phyloP scores from a whole-genome alignment of 2,797 vertebrate species.

The Rhinogobio ventralis region DNA sequence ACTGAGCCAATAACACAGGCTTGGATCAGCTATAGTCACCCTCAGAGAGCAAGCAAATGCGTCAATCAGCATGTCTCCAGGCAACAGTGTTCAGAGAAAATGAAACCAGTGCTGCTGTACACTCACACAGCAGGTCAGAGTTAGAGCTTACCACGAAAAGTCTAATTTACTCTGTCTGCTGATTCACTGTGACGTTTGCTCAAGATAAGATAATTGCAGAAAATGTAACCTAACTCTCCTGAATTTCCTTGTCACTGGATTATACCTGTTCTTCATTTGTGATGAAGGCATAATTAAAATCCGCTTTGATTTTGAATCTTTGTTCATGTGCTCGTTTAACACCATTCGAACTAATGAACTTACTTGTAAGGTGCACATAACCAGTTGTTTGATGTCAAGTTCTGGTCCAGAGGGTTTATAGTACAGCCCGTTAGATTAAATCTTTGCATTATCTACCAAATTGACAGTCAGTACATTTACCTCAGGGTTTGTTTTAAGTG shows the following conservation, averaged over 20 bases:
- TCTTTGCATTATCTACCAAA: slow-evolving; percentile 9
- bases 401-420: neutral
- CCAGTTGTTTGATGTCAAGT: neutral
- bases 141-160: slow-evolving; percentile 28
- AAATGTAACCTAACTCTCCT: slow-evolving; percentile 13
- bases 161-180: slow-evolving; percentile 34
- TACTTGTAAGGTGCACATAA: neutral
- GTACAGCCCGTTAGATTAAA: neutral
- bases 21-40: slow-evolving; percentile 33
- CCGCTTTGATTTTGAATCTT: neutral
- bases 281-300: slow-evolving; percentile 30
- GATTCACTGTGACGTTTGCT: slow-evolving; percentile 41
- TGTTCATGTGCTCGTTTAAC: neutral
- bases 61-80: slow-evolving; percentile 69
- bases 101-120: slow-evolving; percentile 62
- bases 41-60: slow-evolving; percentile 62
- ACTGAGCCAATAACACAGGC: slow-evolving; percentile 47
- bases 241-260: slow-evolving; percentile 17
- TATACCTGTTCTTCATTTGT: slow-evolving; percentile 33
- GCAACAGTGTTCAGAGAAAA: slow-evolving; percentile 69
- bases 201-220: slow-evolving; percentile 47
- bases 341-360: neutral
- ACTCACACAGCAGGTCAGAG: slow-evolving; percentile 48
- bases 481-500: neutral
- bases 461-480: neutral